Base-by-base conservation (phyloP, 2,797 vertebrate species). In the Schizopygopsis malacanthus region DNA sequence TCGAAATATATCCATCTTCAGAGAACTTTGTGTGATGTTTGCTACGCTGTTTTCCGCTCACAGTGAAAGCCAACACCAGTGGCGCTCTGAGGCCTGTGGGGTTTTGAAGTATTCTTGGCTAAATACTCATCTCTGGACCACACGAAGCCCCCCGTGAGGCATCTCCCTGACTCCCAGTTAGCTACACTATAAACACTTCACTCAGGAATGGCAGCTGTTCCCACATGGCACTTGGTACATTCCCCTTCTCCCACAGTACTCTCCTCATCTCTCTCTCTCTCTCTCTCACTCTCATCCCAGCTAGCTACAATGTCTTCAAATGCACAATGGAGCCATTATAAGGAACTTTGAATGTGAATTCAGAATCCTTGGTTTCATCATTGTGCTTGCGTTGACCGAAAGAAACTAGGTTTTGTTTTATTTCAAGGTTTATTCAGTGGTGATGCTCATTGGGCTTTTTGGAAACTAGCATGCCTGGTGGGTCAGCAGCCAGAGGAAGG, bases 191-290 rank as follows among this genome's bases (percentile, higher is more conserved):
- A 89, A 90, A 90, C 87, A 85, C 85, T 87, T 88, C 82, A 83
- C 76, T 80, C 82, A 84, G 86, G 89, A 91, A 90, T 91, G 87
- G 54, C 89, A 89, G 90, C 89, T 91, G 89, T 89, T 89, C 82
- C 72, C 77, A 81, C 75, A 47, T 56, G 79, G 79, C 75, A 88
- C 78, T 85, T 59, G 7, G 72, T 83, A 83, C 79, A 85, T 80
- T 80, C 77, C n/a, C 47, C 54, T 80, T 50, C 70, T 67, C 20
- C n/a, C 47, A 59, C 20, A 76, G 45, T 54, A 52, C 45, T 28
- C 50, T 70, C 47, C 25, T 63, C 56, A 75, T 75, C 50, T 63
- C 41, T 79, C 50, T 65, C 33, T 59, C 77, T 37, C 45, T 4
- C 3, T 61, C 41, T 79, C 47, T 65, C 33, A 28, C 6, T 75